phyloP scores from a whole-genome alignment of 2,797 vertebrate genomes.

The Hydrophis major region DNA sequence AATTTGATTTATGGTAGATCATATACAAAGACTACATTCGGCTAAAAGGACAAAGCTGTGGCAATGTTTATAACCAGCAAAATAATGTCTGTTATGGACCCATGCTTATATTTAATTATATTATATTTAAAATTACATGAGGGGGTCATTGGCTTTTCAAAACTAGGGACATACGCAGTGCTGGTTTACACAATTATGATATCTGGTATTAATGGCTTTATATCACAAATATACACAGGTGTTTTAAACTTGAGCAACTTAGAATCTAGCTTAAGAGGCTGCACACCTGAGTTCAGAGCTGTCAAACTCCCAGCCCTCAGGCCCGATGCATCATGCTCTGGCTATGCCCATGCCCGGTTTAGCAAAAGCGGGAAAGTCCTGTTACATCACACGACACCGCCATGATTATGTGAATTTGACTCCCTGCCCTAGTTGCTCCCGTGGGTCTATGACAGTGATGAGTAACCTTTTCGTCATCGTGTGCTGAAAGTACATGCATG shows the following conservation, averaged over 20 bases:
- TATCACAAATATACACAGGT: neutral
- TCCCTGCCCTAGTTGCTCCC: neutral
- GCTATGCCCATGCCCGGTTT: no score
- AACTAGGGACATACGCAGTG: neutral
- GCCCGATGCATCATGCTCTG: no score
- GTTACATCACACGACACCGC: no score
- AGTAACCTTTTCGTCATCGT: no score
- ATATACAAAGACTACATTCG: conserved; percentile 31
- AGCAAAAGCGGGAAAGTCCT: no score
- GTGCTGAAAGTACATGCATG: no score
- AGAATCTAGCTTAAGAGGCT: neutral
- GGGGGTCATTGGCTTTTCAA: neutral
- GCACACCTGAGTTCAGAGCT: neutral
- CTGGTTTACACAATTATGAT: neutral
- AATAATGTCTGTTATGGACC: neutral
- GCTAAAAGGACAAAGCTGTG: conserved; percentile 61
- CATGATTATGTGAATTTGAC: no score
- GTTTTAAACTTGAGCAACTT: neutral
- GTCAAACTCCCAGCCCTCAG: no score
- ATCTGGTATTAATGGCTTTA: neutral
- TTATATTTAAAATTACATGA: neutral
- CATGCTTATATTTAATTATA: neutral
- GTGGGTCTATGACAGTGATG: neutral
- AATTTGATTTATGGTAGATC: neutral
- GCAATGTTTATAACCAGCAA: neutral